Percentiles rank a stretch among this genome's conserved stretches.
Conservation (phyloP, 1,140 invertebrate genomes). For the Phymorhynchus buccinoides region DNA sequence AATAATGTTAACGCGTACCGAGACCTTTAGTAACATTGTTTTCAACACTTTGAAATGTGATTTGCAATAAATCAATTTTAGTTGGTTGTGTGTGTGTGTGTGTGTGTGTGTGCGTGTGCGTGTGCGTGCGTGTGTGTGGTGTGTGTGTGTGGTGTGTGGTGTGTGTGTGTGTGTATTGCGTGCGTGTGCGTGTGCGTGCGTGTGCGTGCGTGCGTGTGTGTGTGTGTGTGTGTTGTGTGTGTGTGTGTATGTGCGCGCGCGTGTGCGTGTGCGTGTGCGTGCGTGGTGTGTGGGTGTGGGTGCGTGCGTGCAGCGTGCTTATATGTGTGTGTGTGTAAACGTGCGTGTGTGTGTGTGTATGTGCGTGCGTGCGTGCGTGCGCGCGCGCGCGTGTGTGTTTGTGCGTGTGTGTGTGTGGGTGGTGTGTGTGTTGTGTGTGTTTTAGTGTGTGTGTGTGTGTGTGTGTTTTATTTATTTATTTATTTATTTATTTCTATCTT, state of each 20-base stretch:
- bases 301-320: background rate
- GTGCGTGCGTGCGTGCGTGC: background rate
- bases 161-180: too few species aligned
- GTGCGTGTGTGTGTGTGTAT: background rate
- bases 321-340: background rate
- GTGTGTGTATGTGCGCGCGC: conserved; percentile 21
- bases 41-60: too few species aligned
- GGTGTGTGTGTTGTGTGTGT: background rate
- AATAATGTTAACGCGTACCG: too few species aligned
- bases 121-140: conserved; percentile 7
- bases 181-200: conserved; percentile 12
- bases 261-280: conserved; percentile 1
- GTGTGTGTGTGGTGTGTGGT: too few species aligned
- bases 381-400: background rate
- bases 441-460: too few species aligned
- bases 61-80: too few species aligned
- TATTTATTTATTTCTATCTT: too few species aligned
- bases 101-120: conserved; percentile 18
- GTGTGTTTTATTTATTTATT: too few species aligned
- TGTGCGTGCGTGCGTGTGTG: conserved; percentile 17
- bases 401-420: background rate
- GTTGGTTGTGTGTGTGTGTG: too few species aligned
- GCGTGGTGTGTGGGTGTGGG: background rate
- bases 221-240: conserved; percentile 22
- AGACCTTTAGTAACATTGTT: too few species aligned